Evolutionary conservation across 2,797 vertebrate genomes (phyloP).

Genomic region (Eurystomus glaucurus): DNA sequence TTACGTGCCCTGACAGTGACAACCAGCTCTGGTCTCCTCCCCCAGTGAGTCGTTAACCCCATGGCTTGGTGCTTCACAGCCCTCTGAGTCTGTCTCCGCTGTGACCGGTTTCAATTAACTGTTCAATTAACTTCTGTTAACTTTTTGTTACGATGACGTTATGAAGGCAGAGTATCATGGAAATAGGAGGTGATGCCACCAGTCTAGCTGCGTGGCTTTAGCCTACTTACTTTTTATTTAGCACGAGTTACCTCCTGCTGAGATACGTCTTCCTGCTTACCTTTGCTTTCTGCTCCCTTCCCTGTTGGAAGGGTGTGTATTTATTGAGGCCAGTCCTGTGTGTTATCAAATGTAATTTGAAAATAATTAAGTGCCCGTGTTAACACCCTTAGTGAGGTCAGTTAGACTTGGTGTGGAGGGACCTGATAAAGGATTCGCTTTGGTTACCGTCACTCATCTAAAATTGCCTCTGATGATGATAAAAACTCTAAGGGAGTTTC

Average conservation of each 20-base stretch:
- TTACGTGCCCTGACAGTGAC: neutral
- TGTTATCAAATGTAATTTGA: neutral
- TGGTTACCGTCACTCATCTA: neutral
- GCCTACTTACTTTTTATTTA: neutral
- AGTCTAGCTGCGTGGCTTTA: neutral
- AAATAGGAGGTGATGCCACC: neutral
- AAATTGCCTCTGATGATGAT: neutral
- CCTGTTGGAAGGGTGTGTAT: accelerated
- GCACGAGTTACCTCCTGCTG: neutral
- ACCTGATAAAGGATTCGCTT: neutral
- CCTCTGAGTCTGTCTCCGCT: neutral
- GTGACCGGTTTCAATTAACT: neutral
- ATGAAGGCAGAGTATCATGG: neutral
- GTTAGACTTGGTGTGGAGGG: neutral
- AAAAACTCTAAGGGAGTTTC: neutral
- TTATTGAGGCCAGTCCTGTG: neutral
- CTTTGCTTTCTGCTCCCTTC: neutral
- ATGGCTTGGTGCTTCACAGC: neutral
- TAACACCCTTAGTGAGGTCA: neutral
- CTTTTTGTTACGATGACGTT: neutral
- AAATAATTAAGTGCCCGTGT: neutral
- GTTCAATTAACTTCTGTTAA: neutral
- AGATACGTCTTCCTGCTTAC: neutral
- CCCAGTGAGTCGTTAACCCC: neutral
- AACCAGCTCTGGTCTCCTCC: neutral